A percentile compares a stretch with the other conserved stretches of the same genome.
Evolutionary conservation across 1,140 invertebrate genomes (phyloP).

Genomic region (Bombus pascuorum): DNA sequence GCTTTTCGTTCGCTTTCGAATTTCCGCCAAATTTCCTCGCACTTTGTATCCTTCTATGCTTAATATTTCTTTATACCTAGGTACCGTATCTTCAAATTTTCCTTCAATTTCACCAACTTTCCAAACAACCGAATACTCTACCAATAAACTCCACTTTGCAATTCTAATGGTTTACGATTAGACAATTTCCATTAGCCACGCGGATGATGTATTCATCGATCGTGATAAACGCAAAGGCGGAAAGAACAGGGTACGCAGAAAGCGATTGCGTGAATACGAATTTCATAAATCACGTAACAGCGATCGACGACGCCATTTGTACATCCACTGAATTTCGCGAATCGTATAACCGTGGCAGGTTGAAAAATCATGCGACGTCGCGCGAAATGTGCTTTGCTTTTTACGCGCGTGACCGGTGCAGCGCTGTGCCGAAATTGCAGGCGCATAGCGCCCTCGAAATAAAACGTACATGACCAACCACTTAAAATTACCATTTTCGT

Average conservation of each 20-base stretch:
- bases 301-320: conserved; percentile 23
- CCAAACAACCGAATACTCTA: too few relatives aligned
- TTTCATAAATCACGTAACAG: conserved; percentile 28
- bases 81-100: too few relatives aligned
- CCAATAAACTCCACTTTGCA: too few relatives aligned
- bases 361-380: conserved; percentile 16
- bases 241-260: background rate
- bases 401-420: background rate
- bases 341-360: conserved; percentile 7
- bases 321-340: conserved; percentile 25
- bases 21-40: too few relatives aligned
- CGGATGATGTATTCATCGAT: background rate
- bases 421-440: conserved; percentile 4
- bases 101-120: too few relatives aligned
- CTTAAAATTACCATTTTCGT: conserved; percentile 7
- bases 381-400: conserved; percentile 18
- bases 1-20: too few relatives aligned
- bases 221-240: background rate
- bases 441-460: background rate
- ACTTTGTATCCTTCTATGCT: too few relatives aligned
- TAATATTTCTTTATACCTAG: too few relatives aligned
- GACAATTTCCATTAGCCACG: background rate
- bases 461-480: background rate
- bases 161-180: background rate
- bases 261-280: background rate